Evolutionary conservation across 2,113 vertebrate species (phyloP).

Genomic region (Phyllopteryx taeniolatus): DNA sequence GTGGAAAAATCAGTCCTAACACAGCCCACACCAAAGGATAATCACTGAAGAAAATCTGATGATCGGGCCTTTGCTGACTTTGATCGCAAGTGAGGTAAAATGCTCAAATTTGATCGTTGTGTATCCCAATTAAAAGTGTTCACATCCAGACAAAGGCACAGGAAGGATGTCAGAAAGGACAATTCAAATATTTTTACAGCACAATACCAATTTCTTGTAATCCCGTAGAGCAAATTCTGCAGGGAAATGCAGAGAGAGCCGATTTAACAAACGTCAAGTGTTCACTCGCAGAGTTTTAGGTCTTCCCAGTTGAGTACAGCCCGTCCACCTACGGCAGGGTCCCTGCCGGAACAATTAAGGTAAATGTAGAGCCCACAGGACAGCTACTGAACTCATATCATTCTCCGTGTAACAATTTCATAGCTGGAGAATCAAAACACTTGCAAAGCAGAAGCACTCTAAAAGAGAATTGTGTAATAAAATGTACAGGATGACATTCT

Average conservation of each 20-base stretch:
- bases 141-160: not conserved
- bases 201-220: not conserved
- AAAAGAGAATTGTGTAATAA: too few species aligned
- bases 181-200: not conserved
- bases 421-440: not conserved
- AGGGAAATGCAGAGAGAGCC: constrained; percentile 20
- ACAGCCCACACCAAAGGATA: too few species aligned
- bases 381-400: not conserved
- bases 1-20: too few species aligned
- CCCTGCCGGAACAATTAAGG: constrained; percentile 19
- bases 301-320: constrained; percentile 28
- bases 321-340: constrained; percentile 32
- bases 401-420: not conserved
- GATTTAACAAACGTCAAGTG: constrained; percentile 47
- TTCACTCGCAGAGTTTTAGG: constrained; percentile 5
- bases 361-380: not conserved
- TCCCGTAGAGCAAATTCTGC: not conserved
- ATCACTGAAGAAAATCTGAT: too few species aligned
- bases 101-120: too few species aligned
- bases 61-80: too few species aligned
- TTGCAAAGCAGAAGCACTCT: not conserved
- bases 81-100: too few species aligned
- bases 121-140: too few species aligned
- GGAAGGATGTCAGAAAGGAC: not conserved
- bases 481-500: too few species aligned